A percentile compares a stretch with the other conserved stretches of the same genome.
Evolutionary conservation across 2,113 vertebrate genomes (phyloP).

Genomic region (Tylochromis polylepis): DNA sequence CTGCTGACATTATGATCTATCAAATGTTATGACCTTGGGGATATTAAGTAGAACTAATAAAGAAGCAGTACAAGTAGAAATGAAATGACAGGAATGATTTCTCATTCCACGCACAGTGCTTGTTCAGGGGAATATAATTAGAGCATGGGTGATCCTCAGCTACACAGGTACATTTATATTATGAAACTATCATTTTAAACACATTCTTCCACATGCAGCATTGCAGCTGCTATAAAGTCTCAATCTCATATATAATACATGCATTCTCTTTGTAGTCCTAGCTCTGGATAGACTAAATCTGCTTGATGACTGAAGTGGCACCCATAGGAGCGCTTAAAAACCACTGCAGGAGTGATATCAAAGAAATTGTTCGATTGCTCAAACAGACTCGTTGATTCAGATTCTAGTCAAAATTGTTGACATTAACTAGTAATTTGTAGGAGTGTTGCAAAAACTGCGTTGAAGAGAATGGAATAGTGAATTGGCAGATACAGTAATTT

Average conservation of each 20-base stretch:
- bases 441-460: neutral
- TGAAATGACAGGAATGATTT: conserved; percentile 15
- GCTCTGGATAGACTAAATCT: neutral
- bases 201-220: neutral
- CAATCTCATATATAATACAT: neutral
- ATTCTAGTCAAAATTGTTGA: neutral
- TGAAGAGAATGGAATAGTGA: neutral
- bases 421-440: neutral
- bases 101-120: neutral
- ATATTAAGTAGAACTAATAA: conserved; percentile 52
- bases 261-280: neutral
- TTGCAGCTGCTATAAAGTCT: neutral
- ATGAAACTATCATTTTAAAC: neutral
- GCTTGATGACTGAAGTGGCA: neutral
- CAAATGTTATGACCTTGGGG: conserved; percentile 56
- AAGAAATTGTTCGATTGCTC: neutral
- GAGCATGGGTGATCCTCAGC: neutral
- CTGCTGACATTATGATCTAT: conserved; percentile 53
- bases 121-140: conserved; percentile 15
- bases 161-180: neutral
- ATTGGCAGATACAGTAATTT: neutral
- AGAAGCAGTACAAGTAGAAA: neutral
- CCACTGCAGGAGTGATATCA: neutral
- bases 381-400: neutral
- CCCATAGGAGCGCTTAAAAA: neutral